These are phyloP conservation scores for Orcinus orca DNA, from an alignment of 2,113 vertebrate species.

Conservation along the genomic window DNA sequence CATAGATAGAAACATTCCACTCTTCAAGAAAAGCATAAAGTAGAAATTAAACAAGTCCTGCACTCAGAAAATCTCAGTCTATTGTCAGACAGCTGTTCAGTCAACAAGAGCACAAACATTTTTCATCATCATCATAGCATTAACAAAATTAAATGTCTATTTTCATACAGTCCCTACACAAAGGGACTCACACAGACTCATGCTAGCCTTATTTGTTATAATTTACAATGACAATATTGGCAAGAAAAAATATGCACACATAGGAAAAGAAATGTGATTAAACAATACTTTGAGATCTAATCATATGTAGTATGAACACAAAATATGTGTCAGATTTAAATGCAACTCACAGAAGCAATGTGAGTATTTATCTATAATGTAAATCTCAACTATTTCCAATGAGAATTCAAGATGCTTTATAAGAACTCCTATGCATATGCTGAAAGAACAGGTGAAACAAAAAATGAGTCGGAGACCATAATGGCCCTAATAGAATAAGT, in stretches of 20 bases:
- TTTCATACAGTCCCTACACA: slow-evolving; percentile 21
- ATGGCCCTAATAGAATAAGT: neutral
- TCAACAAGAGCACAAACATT: slow-evolving; percentile 43
- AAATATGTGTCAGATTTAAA: neutral
- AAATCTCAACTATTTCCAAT: neutral
- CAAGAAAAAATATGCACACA: neutral
- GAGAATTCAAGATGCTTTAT: neutral
- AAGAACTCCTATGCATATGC: neutral
- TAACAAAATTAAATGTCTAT: slow-evolving; percentile 47
- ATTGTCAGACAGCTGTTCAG: slow-evolving; percentile 54
- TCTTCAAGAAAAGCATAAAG: slow-evolving; percentile 61
- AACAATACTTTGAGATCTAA: slow-evolving; percentile 26
- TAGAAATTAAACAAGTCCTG: slow-evolving; percentile 54
- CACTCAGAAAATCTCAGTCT: slow-evolving; percentile 47
- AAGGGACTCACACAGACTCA: neutral
- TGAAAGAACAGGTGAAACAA: neutral
- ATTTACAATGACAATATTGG: slow-evolving; percentile 42
- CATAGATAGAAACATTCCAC: slow-evolving; percentile 40
- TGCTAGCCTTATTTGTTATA: neutral
- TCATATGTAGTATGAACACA: neutral
- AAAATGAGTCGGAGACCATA: neutral
- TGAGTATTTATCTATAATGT: neutral
- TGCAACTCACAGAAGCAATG: neutral
- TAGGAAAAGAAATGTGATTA: slow-evolving; percentile 30
- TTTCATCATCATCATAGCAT: slow-evolving; percentile 61